Percentiles rank a stretch among this genome's conserved stretches.
These are phyloP conservation scores for Onchidella celtica DNA, from an alignment of 2,888 invertebrate genomes.

Conservation along the genomic window DNA sequence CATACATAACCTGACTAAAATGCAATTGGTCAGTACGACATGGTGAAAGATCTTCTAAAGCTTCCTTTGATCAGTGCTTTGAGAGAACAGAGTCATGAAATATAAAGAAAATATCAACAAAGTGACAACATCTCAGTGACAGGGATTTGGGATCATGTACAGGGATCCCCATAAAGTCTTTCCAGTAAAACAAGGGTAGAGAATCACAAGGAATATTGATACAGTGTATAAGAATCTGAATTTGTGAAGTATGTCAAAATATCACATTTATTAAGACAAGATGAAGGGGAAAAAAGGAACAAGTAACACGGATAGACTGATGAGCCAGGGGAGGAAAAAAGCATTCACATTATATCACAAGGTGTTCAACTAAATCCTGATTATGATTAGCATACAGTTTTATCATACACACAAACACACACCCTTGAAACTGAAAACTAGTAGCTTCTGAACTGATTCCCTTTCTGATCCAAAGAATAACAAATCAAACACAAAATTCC, in stretches of 20 bases:
- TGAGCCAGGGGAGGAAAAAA: background rate
- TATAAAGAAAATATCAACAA: too few relatives aligned
- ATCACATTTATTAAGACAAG: background rate
- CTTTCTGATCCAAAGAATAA: too few relatives aligned
- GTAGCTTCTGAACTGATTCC: too few relatives aligned
- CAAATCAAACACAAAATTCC: too few relatives aligned
- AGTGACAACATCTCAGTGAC: background rate
- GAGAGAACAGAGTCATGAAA: background rate
- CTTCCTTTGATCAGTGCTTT: background rate
- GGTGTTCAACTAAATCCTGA: background rate
- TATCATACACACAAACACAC: too few relatives aligned
- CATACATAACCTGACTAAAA: too few relatives aligned
- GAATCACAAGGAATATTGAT: background rate
- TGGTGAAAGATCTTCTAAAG: too few relatives aligned
- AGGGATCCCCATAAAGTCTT: background rate
- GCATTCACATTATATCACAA: background rate
- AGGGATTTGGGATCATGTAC: background rate
- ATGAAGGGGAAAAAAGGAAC: background rate
- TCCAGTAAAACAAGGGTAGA: background rate
- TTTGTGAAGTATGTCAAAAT: background rate
- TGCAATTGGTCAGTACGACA: too few relatives aligned
- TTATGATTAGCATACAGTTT: too few relatives aligned
- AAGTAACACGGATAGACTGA: background rate
- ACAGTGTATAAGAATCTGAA: background rate
- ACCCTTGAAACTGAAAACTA: too few relatives aligned